Conservation (phyloP, 2,888 invertebrate genomes). For the Resseliella maxima region DNA sequence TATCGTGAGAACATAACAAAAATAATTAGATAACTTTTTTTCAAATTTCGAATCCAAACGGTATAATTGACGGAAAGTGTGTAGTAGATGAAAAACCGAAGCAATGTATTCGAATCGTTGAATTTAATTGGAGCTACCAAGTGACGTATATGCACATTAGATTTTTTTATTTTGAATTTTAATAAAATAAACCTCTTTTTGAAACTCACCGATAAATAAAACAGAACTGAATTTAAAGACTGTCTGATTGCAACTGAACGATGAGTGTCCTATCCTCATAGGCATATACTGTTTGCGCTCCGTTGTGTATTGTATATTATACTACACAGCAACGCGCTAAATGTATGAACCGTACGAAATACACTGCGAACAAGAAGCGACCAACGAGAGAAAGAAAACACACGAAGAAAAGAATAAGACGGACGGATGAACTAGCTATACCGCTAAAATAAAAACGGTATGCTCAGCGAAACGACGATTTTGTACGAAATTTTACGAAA, state of each 20-base stretch:
- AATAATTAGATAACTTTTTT: conserved; percentile 46
- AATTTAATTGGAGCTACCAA: not conserved
- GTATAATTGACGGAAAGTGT: conserved; percentile 3
- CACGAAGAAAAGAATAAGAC: conserved; percentile 45
- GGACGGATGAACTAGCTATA: conserved; percentile 36
- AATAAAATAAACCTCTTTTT: conserved; percentile 48
- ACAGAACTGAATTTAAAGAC: conserved; percentile 56
- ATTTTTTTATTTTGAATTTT: conserved; percentile 32
- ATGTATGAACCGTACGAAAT: conserved; percentile 43
- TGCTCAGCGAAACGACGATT: conserved; percentile 27
- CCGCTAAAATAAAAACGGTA: conserved; percentile 44
- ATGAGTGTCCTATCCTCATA: conserved; percentile 53
- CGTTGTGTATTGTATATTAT: conserved; percentile 20
- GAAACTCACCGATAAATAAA: conserved; percentile 55
- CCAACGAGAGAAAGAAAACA: not conserved
- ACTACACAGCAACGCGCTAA: conserved; percentile 33
- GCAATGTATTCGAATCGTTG: conserved; percentile 27
- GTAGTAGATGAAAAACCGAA: not conserved
- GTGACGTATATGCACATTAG: conserved; percentile 31
- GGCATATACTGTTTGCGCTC: conserved; percentile 41
- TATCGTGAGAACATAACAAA: conserved; percentile 30
- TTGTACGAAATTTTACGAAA: conserved; percentile 38
- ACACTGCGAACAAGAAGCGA: conserved; percentile 34
- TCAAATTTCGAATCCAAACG: not conserved
- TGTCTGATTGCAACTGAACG: conserved; percentile 56